Evolutionary conservation across 1,140 invertebrate species (phyloP).

Genomic region (Apocrypta bakeri): DNA sequence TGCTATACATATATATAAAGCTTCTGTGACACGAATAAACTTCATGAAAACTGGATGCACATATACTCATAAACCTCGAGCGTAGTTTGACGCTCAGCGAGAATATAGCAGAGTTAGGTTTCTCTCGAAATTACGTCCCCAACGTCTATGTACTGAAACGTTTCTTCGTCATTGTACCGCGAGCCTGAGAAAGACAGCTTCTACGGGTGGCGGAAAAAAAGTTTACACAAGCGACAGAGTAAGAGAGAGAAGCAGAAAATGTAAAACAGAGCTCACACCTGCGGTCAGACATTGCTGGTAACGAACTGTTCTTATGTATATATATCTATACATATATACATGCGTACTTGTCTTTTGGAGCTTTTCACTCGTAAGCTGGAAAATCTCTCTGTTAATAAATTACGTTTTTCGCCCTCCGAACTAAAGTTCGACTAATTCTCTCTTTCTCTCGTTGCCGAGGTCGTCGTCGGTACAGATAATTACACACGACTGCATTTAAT

Average conservation of each 20-base stretch:
- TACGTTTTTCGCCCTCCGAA: background rate
- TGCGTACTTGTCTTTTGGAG: too few species aligned
- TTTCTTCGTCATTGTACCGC: background rate
- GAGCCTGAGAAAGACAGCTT: background rate
- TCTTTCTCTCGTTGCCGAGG: background rate
- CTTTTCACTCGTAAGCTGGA: conserved; percentile 30
- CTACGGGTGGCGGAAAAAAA: background rate
- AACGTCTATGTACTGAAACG: background rate
- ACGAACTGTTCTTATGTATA: background rate
- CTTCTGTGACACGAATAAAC: too few species aligned
- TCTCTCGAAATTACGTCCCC: conserved; percentile 21
- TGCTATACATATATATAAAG: too few species aligned
- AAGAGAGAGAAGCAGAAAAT: background rate
- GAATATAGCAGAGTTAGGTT: conserved; percentile 18
- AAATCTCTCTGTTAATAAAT: background rate
- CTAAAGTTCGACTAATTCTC: background rate
- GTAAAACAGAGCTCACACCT: conserved; percentile 35
- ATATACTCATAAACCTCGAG: background rate
- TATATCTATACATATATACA: background rate
- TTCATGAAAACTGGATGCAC: background rate
- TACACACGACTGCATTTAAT: background rate
- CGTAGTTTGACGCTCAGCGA: background rate
- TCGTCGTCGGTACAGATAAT: background rate
- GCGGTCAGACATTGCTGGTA: background rate
- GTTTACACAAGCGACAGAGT: conserved; percentile 15